Base-by-base conservation (phyloP, 2,113 vertebrate genomes). In the Takifugu bimaculatus region DNA sequence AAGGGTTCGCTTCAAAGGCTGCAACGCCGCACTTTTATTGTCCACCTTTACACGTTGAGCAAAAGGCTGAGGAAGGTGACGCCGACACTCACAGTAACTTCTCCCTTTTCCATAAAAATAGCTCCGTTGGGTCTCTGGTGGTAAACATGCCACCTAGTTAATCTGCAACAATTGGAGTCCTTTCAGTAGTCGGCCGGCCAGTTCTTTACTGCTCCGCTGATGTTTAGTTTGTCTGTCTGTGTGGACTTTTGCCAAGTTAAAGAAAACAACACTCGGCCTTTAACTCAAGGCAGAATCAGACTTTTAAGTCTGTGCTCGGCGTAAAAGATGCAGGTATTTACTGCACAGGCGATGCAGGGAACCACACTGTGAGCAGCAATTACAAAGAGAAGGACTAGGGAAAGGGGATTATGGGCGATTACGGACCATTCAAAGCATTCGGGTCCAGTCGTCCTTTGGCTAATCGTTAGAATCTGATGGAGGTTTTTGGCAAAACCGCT, bases 31-130 rank as follows among this genome's bases (percentile, higher is more conserved):
- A 13, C 25, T 70, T 69, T 54, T 66, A 54, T 14, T 52, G 6
- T 50, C 4, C 1, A 1, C 44, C 65, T 55, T 44, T 0, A 45
- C 15, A 61, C n/a, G 56, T 60, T 45, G 58, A 53, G 32, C 28
- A 1, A 53, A 54, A 52, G 20, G 2, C 44, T 1, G 42, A 81
- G 49, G 57, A 67, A 65, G 74, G 66, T 50, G 54, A 28, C 3
- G 5, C 53, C 26, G 44, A 39, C 35, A 2, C 1, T 39, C 35
- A 39, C 35, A 11, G 35, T 39, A 39, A 39, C 35, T 39, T 39
- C 35, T 39, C 35, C 35, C 9, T 39, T 39, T 39, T 39, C 35
- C 12, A 10, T 65, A 77, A 53, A 81, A 65, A 72, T 54, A 72
- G 64, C 63, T 15, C 26, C 42, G 26, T 12, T 58, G 54, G 50